A percentile compares a stretch with the other conserved stretches of the same genome.
phyloP scores from a whole-genome alignment of 2,113 vertebrate species.

The Leptobrachium leishanense region DNA sequence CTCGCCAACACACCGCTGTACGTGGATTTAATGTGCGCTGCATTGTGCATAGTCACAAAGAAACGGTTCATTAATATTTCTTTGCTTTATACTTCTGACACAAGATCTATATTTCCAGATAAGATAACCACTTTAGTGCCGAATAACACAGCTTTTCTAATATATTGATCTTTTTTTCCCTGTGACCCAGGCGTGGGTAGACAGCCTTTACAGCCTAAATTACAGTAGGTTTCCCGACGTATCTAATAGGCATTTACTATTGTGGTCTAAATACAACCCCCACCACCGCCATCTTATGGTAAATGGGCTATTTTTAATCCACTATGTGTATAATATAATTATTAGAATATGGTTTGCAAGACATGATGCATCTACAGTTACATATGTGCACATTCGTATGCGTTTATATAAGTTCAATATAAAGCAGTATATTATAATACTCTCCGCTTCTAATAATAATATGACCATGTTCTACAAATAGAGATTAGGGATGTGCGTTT shows the following conservation, averaged over 20 bases:
- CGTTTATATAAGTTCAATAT: too few relatives aligned
- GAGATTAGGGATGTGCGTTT: too few relatives aligned
- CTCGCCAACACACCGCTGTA: neutral
- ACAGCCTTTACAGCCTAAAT: conserved; percentile 57
- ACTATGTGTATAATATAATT: too few relatives aligned
- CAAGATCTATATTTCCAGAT: conserved; percentile 43
- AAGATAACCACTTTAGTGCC: conserved; percentile 57
- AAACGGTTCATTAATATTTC: conserved; percentile 16
- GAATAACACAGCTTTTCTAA: conserved; percentile 55
- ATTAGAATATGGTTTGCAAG: too few relatives aligned
- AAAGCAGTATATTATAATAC: too few relatives aligned
- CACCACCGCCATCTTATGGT: too few relatives aligned
- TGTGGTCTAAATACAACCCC: neutral
- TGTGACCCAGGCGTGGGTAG: conserved; percentile 61
- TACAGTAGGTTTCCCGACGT: conserved; percentile 55
- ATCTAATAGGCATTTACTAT: conserved; percentile 59
- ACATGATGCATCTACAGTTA: too few relatives aligned
- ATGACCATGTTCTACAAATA: too few relatives aligned
- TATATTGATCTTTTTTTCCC: conserved; percentile 57
- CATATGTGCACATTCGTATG: too few relatives aligned
- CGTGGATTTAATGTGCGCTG: neutral
- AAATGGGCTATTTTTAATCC: too few relatives aligned
- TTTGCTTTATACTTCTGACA: conserved; percentile 38
- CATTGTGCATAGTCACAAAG: neutral
- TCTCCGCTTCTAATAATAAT: too few relatives aligned